Base-by-base conservation (phyloP, 2,797 vertebrate genomes). In the Leptatherina wallacei region DNA sequence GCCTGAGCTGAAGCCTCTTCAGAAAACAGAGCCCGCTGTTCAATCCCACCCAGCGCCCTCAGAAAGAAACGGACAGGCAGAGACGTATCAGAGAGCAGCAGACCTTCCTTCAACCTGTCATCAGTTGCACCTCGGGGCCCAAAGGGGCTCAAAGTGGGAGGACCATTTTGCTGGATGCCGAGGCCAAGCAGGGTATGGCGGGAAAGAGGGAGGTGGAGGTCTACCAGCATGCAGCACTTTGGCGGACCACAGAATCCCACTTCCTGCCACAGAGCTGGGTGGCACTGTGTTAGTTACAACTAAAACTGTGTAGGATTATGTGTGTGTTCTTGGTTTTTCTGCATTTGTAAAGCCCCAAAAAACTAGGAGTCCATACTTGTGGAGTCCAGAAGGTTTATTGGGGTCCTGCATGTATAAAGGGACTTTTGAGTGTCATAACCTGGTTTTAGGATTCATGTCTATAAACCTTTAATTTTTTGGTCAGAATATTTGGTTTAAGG, bases 231-330 rank as follows among this genome's bases (percentile, higher is more conserved):
- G 78, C 80, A 88, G 73, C 64, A 38, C 49, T 14, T 1, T 73
- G 47, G 79, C 42, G 49, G 89, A 91, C 29, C 90, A 93, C 69
- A 89, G 82, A 36, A 54, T 95, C 47, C 94, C 95, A 83, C 92
- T 95, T 89, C 94, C 95, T 85, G 94, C 94, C 75, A 95, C 92
- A 51, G 93, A 94, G 80, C 81, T 94, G 36, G 93, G 93, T 62
- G 91, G 85, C 73, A 92, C 93, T 1, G 92, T 83, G 0, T 76
- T 95, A 27, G 94, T 95, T 35, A 94, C 94, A 1, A 90, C 94
- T 3, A 95, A 95, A 85, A 95, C 94, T 7, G 63, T 93, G 22
- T 92, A 92, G 72, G n/a, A 12, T 2, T 54, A 12, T 7, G 2
- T 40, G 49, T 51, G 30, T 57, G n/a, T 40, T 54, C 0, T 3